Percentiles rank a stretch among this genome's conserved stretches.
These are phyloP conservation scores for Trachymyrmex cornetzi DNA, from an alignment of 1,140 invertebrate genomes.

Conservation along the genomic window DNA sequence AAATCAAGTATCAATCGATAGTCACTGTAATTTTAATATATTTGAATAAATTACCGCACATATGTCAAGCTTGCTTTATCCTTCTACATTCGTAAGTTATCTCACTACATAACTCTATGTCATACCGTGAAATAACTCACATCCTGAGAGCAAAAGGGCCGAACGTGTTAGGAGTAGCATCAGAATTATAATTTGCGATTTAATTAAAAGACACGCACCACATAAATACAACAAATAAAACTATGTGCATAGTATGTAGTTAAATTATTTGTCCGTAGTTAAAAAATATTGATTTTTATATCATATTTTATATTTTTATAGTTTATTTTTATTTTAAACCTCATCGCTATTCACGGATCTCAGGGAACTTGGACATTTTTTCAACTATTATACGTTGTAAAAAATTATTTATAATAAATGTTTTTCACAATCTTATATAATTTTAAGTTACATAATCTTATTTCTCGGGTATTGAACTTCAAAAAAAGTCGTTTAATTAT, in stretches of 20 bases:
- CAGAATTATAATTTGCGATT: constrained; percentile 18
- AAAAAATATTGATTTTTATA: neutral
- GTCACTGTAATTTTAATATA: constrained; percentile 48
- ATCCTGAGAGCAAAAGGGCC: neutral
- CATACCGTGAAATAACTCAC: neutral
- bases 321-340: no score
- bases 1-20: constrained; percentile 36
- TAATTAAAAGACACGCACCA: constrained; percentile 1
- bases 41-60: constrained; percentile 38
- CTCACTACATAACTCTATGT: neutral
- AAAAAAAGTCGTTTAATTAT: no score
- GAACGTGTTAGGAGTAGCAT: constrained; percentile 13
- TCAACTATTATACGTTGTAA: no score
- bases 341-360: no score
- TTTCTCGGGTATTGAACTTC: no score
- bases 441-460: no score
- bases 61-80: neutral
- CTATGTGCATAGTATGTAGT: neutral
- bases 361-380: no score
- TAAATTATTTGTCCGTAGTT: neutral
- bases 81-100: neutral
- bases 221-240: neutral
- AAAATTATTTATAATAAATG: no score
- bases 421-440: no score
- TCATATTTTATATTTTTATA: neutral